Percentiles rank a stretch among this genome's conserved stretches.
Conservation (phyloP, 2,888 invertebrate genomes). For the Drosophila lacicola region DNA sequence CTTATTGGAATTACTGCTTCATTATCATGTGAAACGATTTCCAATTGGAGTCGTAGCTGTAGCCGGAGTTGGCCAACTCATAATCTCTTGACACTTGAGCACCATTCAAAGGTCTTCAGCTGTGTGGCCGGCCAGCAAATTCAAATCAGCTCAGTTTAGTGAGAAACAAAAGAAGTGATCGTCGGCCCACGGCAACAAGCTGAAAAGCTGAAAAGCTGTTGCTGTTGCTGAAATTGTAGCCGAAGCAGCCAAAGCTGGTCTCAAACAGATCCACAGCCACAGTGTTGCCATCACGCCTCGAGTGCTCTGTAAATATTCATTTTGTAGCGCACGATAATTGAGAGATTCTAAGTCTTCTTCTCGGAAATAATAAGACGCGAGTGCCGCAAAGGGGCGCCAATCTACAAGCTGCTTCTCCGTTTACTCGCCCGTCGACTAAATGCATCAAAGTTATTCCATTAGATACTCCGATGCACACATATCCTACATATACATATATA, state of each 20-base stretch:
- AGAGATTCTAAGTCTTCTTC: conserved; percentile 68
- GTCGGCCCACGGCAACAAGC: conserved; percentile 34
- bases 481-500: not conserved
- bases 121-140: conserved; percentile 48
- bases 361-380: conserved; percentile 41
- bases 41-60: conserved; percentile 15
- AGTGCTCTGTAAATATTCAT: conserved; percentile 77
- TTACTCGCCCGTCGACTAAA: not conserved
- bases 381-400: conserved; percentile 43
- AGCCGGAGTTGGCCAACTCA: conserved; percentile 49
- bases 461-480: not conserved
- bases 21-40: conserved; percentile 70
- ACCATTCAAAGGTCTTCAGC: conserved; percentile 63
- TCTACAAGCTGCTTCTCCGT: not conserved
- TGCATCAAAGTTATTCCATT: conserved; percentile 1
- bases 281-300: conserved; percentile 67
- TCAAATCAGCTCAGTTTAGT: conserved; percentile 73
- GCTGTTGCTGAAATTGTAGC: conserved; percentile 16
- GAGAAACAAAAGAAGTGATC: conserved; percentile 53
- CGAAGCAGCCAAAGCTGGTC: conserved; percentile 4
- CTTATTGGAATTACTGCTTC: conserved; percentile 82
- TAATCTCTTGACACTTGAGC: conserved; percentile 79
- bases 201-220: conserved; percentile 26
- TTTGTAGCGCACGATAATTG: conserved; percentile 69
- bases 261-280: conserved; percentile 21